These are phyloP conservation scores for Mythimna vitellina DNA, from an alignment of 2,888 invertebrate genomes.

Conservation along the genomic window DNA sequence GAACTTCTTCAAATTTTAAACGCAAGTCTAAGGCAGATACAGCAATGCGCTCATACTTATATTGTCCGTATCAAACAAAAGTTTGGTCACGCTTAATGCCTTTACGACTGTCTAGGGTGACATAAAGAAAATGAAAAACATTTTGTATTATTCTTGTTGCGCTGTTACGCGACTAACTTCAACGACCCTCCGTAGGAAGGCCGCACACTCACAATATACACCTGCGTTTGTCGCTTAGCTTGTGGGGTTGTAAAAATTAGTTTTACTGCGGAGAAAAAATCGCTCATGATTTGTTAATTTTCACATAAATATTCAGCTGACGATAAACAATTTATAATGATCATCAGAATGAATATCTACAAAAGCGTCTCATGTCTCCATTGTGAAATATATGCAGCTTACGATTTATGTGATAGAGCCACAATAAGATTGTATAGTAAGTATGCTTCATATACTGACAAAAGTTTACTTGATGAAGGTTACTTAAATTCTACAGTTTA, in stretches of 20 bases:
- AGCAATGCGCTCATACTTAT: constrained; percentile 85
- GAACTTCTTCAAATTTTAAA: constrained; percentile 46
- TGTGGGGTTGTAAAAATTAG: constrained; percentile 22
- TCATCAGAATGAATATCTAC: neutral
- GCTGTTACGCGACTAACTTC: constrained; percentile 88
- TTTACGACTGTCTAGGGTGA: constrained; percentile 96
- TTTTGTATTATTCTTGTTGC: constrained; percentile 92
- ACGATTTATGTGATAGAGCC: too few species aligned
- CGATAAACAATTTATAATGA: neutral
- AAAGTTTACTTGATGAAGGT: neutral
- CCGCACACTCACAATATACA: constrained; percentile 70
- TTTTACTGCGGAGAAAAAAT: neutral
- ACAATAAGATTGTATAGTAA: neutral
- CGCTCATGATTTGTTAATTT: constrained; percentile 21
- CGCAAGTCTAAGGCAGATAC: constrained; percentile 63
- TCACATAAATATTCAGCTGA: neutral
- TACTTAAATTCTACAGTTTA: neutral
- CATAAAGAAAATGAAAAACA: constrained; percentile 97
- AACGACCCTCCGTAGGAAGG: constrained; percentile 82
- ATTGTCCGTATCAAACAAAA: constrained; percentile 91
- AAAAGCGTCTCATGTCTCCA: neutral
- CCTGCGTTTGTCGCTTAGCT: constrained; percentile 59
- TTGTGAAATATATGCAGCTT: neutral
- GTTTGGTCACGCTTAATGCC: constrained; percentile 97
- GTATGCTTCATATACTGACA: neutral